Conservation (phyloP, 2,888 invertebrate genomes). For the Crocallis elinguaria region DNA sequence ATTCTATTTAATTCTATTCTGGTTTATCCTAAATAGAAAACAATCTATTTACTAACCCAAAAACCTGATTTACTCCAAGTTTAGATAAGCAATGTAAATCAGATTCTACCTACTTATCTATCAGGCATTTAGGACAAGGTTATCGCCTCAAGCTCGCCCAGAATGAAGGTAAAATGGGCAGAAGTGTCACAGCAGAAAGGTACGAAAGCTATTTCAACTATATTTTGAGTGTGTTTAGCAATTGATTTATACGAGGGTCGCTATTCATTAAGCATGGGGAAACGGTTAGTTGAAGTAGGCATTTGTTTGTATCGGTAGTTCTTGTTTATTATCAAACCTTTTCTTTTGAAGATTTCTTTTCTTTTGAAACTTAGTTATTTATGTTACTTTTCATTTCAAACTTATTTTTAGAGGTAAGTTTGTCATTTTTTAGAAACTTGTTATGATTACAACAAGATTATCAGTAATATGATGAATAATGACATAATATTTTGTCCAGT, state of each 20-base stretch:
- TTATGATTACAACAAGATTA: too few species aligned
- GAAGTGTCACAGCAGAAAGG: conserved; percentile 24
- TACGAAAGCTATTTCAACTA: conserved; percentile 19
- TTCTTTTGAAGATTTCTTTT: neutral
- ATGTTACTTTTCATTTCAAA: too few species aligned
- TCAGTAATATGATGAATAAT: too few species aligned
- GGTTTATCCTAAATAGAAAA: too few species aligned
- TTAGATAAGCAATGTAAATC: conserved; percentile 21
- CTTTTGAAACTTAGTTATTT: neutral
- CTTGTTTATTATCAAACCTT: conserved; percentile 6
- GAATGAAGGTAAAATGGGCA: conserved; percentile 27
- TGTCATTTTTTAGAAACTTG: too few species aligned
- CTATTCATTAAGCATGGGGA: conserved; percentile 9
- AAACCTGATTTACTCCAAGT: conserved; percentile 2
- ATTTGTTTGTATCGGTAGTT: conserved; percentile 6
- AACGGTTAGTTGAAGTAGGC: neutral
- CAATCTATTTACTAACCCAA: conserved; percentile 1
- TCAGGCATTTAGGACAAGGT: conserved; percentile 36
- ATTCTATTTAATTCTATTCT: too few species aligned
- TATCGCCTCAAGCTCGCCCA: conserved; percentile 23
- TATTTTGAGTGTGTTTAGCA: conserved; percentile 33
- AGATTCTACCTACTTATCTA: conserved; percentile 26
- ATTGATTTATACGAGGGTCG: conserved; percentile 34
- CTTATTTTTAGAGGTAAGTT: too few species aligned
- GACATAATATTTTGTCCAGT: too few species aligned